A percentile compares a stretch with the other conserved stretches of the same genome.
phyloP scores from a whole-genome alignment of 2,113 vertebrate genomes.

The Phrynosoma blainvillii region DNA sequence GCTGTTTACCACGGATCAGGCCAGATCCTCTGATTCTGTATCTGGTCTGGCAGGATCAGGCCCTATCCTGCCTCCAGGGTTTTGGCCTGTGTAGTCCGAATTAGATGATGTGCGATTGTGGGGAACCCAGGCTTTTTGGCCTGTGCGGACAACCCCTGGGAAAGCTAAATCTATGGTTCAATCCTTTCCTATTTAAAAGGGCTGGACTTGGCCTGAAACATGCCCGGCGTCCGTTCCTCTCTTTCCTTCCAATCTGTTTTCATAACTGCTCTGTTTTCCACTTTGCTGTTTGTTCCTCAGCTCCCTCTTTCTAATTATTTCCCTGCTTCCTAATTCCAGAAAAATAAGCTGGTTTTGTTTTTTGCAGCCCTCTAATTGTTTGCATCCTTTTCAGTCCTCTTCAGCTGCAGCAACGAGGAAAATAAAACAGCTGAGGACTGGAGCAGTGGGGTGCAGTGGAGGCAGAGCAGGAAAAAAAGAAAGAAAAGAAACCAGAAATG shows the following conservation, averaged over 20 bases:
- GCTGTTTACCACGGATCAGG: too few species aligned
- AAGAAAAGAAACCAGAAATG: neutral
- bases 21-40: too few species aligned
- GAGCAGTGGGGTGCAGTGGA: neutral
- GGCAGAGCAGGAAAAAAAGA: neutral
- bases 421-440: neutral
- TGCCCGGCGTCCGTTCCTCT: neutral
- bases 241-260: slow-evolving; percentile 25
- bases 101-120: too few species aligned
- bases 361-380: slow-evolving; percentile 46
- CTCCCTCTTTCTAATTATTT: slow-evolving; percentile 50
- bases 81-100: too few species aligned
- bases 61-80: too few species aligned
- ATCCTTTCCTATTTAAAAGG: too few species aligned
- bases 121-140: too few species aligned
- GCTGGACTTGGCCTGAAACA: too few species aligned
- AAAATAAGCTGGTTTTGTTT: slow-evolving; percentile 1
- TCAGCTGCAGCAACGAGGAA: slow-evolving; percentile 10
- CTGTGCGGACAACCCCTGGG: too few species aligned
- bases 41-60: too few species aligned
- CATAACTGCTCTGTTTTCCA: slow-evolving; percentile 22
- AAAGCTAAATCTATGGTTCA: too few species aligned
- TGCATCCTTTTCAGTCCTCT: slow-evolving; percentile 46
- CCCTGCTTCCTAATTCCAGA: slow-evolving; percentile 54
- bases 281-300: slow-evolving; percentile 25